phyloP scores from a whole-genome alignment of 2,797 vertebrate species.

The Loriculus beryllinus region DNA sequence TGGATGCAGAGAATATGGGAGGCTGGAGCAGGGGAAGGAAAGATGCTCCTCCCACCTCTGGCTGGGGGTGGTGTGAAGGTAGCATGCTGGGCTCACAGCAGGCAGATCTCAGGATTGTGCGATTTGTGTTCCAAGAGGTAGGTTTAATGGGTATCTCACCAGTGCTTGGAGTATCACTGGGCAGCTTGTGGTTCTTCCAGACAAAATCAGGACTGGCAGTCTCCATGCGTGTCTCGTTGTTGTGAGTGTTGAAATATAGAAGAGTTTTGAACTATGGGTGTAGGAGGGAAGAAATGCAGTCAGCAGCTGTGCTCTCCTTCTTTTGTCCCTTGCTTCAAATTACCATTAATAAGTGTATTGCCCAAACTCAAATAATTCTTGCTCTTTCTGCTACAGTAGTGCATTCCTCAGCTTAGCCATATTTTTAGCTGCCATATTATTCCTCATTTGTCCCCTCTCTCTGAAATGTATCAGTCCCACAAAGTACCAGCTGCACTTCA shows the following conservation, averaged over 20 bases:
- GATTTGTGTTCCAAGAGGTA: not conserved
- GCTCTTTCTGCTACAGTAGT: not conserved
- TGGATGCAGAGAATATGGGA: not conserved
- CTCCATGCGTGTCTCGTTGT: conserved; percentile 28
- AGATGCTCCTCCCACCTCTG: not conserved
- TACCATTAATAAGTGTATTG: not conserved
- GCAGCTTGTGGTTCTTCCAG: conserved; percentile 82
- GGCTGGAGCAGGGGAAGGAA: not conserved
- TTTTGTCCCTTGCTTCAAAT: not conserved
- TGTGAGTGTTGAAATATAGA: conserved; percentile 80
- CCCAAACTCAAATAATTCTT: not conserved
- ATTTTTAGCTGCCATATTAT: not conserved
- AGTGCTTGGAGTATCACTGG: conserved; percentile 70
- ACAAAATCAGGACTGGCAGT: conserved; percentile 66
- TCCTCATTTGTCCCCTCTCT: not conserved
- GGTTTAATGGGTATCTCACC: conserved; percentile 71
- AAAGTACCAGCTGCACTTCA: not conserved
- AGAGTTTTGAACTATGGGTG: conserved; percentile 80
- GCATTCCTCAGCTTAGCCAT: not conserved
- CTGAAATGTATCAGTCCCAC: not conserved
- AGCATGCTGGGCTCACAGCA: not conserved
- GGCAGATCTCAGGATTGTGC: not conserved
- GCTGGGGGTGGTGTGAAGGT: not conserved
- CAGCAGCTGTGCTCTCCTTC: not conserved
- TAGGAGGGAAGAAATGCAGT: conserved; percentile 38